phyloP scores from a whole-genome alignment of 1,140 invertebrate species.

The Anoplolepis gracilipes region DNA sequence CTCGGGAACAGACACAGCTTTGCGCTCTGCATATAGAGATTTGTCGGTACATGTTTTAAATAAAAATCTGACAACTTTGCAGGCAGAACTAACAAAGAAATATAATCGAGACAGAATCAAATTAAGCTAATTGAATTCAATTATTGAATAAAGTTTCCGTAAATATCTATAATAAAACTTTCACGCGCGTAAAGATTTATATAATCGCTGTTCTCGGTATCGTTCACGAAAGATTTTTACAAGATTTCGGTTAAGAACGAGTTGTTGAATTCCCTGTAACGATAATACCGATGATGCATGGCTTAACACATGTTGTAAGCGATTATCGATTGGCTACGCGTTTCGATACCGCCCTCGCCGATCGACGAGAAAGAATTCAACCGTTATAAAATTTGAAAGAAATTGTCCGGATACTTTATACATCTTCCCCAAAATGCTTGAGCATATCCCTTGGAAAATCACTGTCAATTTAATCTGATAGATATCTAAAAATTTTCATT shows the following conservation, averaged over 20 bases:
- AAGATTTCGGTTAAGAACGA: conserved; percentile 37
- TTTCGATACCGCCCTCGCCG: conserved; percentile 70
- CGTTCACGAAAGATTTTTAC: conserved; percentile 8
- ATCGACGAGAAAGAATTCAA: conserved; percentile 72
- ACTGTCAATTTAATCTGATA: background rate
- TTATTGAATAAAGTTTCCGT: background rate
- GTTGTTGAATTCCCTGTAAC: conserved; percentile 63
- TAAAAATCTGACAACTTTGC: background rate
- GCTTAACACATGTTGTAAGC: conserved; percentile 69
- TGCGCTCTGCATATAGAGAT: conserved; percentile 28
- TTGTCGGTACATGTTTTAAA: background rate
- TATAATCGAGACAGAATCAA: background rate
- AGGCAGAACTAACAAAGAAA: background rate
- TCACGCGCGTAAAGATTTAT: background rate
- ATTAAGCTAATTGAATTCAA: background rate
- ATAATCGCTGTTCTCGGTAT: conserved; percentile 8
- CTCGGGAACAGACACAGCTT: conserved; percentile 10
- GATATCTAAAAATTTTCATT: background rate
- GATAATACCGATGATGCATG: conserved; percentile 71
- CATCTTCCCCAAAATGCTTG: conserved; percentile 26
- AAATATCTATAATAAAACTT: background rate
- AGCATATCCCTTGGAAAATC: background rate
- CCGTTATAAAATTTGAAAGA: conserved; percentile 59
- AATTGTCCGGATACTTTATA: conserved; percentile 27
- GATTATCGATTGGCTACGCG: conserved; percentile 81